Evolutionary conservation across 2,888 invertebrate species (phyloP).

Genomic region (Cephus spinipes): DNA sequence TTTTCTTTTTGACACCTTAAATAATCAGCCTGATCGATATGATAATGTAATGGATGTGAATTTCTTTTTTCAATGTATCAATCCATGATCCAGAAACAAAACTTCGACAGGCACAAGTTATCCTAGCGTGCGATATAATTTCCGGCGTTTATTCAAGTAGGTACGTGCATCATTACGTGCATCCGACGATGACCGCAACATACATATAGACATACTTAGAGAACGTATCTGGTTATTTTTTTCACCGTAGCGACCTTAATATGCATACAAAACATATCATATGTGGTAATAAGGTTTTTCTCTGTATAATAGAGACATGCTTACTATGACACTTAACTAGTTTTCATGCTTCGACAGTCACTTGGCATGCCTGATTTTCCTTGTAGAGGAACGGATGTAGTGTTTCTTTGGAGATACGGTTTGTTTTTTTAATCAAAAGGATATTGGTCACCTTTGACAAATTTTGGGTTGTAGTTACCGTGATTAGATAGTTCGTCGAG

Average conservation of each 20-base stretch:
- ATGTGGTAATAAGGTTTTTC: background rate
- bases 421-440: background rate
- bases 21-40: background rate
- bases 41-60: background rate
- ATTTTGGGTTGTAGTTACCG: background rate
- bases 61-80: background rate
- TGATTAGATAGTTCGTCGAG: background rate
- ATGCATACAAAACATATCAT: background rate
- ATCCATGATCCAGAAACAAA: background rate
- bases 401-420: background rate
- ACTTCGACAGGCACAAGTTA: background rate
- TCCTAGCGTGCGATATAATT: background rate
- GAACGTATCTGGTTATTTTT: background rate
- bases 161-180: background rate
- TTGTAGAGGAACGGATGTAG: background rate
- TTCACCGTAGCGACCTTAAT: background rate
- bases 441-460: background rate
- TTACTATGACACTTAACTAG: background rate
- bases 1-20: background rate
- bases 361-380: background rate
- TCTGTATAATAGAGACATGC: background rate
- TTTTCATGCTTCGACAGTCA: background rate
- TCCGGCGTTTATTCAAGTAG: background rate
- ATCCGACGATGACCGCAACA: background rate
- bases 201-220: background rate